Evolutionary conservation across 2,888 invertebrate species (phyloP), one percentile per base, ranked within the genome.

Genomic region (Drosophila longiperda): DNA sequence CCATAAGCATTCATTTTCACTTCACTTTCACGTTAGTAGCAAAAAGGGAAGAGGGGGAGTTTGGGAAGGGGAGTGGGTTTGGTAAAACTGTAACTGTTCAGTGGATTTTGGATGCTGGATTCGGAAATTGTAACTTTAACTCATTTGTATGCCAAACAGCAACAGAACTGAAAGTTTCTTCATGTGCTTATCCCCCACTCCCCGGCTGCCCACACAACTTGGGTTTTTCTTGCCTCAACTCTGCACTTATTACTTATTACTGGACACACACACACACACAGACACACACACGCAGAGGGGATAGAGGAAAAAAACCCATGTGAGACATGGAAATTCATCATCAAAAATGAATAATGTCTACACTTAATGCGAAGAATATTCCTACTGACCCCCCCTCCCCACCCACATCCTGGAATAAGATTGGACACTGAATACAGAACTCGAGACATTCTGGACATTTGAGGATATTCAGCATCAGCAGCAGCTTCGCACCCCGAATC

Each of bases 281-380:
- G 32, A 60, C 9, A 40, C 42, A 33, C 11, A 17, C 15, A 23
- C 23, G 52, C 48, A 48, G 20, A 36, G 23, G 40, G 7, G 40
- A 15, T 12, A 26, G 49, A 36, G 17, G 61, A 57, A 79, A 77
- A 77, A 82, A 87, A 66, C 87, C 75, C 78, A 89, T 87, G 84
- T 81, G 87, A 88, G 89, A 84, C 89, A 91, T 90, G 90, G 90
- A 91, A 91, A 91, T 91, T 91, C 90, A 91, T 91, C 91, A 91
- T 91, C 91, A 92, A 91, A 92, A 91, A 91, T 91, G 91, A 91
- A 91, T 92, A 91, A 92, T 92, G 92, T 91, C 91, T 90, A 88
- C 87, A 92, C 91, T 91, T 92, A 91, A 91, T 91, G 91, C 82
- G 84, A 73, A 55, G 38, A 77, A 64, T 73, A 52, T 70, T 65